Evolutionary conservation across 2,113 vertebrate species (phyloP).

Genomic region (Ploceus nigricollis): DNA sequence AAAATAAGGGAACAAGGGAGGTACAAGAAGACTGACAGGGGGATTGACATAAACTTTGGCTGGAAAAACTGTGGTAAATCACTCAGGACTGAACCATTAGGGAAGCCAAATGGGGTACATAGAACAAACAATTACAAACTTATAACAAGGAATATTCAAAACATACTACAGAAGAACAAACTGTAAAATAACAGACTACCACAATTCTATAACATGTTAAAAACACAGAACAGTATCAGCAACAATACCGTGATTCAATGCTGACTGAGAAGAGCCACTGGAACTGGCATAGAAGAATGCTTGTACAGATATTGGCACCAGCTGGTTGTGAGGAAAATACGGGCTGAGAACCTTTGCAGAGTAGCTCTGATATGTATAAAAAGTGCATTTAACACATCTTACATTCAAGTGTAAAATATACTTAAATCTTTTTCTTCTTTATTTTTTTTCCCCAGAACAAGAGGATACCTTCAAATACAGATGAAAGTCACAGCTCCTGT

Average conservation of each 20-base stretch:
- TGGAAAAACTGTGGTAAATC: too few relatives aligned
- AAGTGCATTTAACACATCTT: background rate
- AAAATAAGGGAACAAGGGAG: too few relatives aligned
- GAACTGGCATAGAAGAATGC: background rate
- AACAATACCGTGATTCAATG: background rate
- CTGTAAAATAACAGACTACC: too few relatives aligned
- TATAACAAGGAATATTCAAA: too few relatives aligned
- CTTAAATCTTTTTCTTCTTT: background rate
- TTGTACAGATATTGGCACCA: background rate
- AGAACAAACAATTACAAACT: too few relatives aligned
- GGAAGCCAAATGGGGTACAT: too few relatives aligned
- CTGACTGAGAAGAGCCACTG: background rate
- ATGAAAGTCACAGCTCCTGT: background rate
- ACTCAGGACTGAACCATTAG: too few relatives aligned
- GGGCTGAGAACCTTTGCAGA: background rate
- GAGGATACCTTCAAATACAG: background rate
- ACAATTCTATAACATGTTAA: background rate
- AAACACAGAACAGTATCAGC: background rate
- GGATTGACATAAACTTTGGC: too few relatives aligned
- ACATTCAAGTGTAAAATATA: background rate
- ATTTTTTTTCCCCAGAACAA: too few relatives aligned
- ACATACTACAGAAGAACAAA: too few relatives aligned
- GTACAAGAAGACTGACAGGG: too few relatives aligned
- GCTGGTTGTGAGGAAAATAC: background rate
- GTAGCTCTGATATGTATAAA: background rate